Conservation (phyloP, 2,797 vertebrate genomes). For the Discoglossus pictus region DNA sequence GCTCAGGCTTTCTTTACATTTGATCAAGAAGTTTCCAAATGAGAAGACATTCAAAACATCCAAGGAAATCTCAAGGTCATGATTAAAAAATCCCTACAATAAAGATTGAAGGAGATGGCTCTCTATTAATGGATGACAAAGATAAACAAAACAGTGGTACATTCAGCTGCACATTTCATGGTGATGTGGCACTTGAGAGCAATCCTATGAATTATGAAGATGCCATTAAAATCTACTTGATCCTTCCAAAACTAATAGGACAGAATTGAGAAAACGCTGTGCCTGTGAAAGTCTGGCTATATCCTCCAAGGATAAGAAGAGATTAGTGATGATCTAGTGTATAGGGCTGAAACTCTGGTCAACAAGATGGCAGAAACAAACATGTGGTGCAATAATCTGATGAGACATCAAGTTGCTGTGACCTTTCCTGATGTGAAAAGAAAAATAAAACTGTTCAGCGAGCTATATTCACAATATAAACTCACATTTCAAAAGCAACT, state of each 20-base stretch:
- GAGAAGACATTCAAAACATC: background rate
- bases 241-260: constrained; percentile 29
- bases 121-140: background rate
- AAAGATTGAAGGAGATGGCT: too few relatives aligned
- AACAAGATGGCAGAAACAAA: constrained; percentile 53
- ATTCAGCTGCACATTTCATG: constrained; percentile 16
- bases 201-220: constrained; percentile 54
- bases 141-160: background rate
- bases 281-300: constrained; percentile 56
- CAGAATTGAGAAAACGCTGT: constrained; percentile 23
- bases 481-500: constrained; percentile 51
- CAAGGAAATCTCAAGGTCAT: constrained; percentile 5
- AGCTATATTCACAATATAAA: constrained; percentile 50
- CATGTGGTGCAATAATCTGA: constrained; percentile 53
- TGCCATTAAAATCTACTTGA: constrained; percentile 34
- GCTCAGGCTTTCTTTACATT: constrained; percentile 55
- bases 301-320: constrained; percentile 53
- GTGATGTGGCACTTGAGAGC: constrained; percentile 48
- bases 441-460: constrained; percentile 51
- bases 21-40: constrained; percentile 6
- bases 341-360: constrained; percentile 49
- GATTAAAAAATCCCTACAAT: constrained; percentile 32
- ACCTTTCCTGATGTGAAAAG: constrained; percentile 50
- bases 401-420: constrained; percentile 43
- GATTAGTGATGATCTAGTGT: constrained; percentile 51